Evolutionary conservation across 2,113 vertebrate species (phyloP), one percentile per base, ranked within the genome.

Genomic region (Xiphophorus hellerii): DNA sequence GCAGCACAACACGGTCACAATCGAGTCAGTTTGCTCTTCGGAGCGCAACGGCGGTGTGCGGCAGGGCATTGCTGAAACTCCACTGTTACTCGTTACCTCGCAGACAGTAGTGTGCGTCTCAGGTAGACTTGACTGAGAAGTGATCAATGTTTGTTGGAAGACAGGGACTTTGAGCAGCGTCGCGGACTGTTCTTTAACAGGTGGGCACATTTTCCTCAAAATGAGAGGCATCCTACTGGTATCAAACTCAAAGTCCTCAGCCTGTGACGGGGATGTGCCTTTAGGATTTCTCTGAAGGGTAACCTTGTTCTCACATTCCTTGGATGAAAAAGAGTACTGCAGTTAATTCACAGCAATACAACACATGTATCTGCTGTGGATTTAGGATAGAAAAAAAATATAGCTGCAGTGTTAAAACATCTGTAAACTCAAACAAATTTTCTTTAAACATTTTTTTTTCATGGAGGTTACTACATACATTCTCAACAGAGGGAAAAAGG

Each of bases 401-500:
- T 6, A 48, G 44, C 14, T 17, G 5, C 44, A 48, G 14, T 48
- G 14, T 48, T 20, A 48, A 28, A 2, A 58, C 51, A 58, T 58
- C 25, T n/a, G 22, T n/a, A 54, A 54, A 22, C 48, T 6, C 8
- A n/a, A n/a, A 58, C 44, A 58, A 58, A 58, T 25, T 25, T 58
- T 48, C 17, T 17, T n/a, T 11, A 37, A 37, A 37, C 35, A 37
- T 11, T 58, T 58, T n/a, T 8, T 10, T n/a, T 58, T 20, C 3
- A 22, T 61, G 27, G 3, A 63, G 64, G 22, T 17, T 15, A 17
- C 61, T 68, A 73, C 95, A 81, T 86, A 82, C 89, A 71, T 95
- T 92, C 76, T 91, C 92, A 27, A 83, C 35, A 42, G 92, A 90
- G 75, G 95, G 92, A 77, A 98, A 97, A 75, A 97, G 89, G 17